Percentiles rank a stretch among this genome's conserved stretches.
phyloP scores from a whole-genome alignment of 2,888 invertebrate species.

The Leucophenga maculata region DNA sequence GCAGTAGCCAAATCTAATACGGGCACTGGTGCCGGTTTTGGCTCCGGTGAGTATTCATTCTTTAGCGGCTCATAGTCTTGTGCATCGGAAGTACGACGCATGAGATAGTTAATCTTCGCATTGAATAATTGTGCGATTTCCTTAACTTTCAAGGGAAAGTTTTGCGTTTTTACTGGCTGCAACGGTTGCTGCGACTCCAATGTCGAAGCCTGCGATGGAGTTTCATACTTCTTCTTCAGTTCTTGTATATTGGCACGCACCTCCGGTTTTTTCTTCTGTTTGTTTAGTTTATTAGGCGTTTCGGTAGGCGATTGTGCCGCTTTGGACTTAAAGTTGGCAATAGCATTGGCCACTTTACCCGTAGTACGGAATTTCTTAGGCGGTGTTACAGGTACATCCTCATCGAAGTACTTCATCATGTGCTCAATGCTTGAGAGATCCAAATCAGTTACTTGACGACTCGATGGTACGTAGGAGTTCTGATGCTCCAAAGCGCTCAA shows the following conservation, averaged over 20 bases:
- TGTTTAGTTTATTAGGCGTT: background rate
- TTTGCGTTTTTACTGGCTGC: constrained; percentile 30
- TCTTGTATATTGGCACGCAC: constrained; percentile 45
- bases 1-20: background rate
- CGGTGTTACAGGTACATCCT: constrained; percentile 58
- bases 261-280: constrained; percentile 25
- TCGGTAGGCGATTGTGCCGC: constrained; percentile 14
- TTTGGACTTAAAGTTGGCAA: constrained; percentile 53
- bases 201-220: background rate
- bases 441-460: constrained; percentile 49
- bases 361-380: constrained; percentile 32
- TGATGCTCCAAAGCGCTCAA: constrained; percentile 54
- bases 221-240: constrained; percentile 60
- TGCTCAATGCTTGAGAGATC: constrained; percentile 61
- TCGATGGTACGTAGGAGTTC: constrained; percentile 42
- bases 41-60: constrained; percentile 52
- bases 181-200: background rate
- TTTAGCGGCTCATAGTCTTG: constrained; percentile 47
- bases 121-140: constrained; percentile 68
- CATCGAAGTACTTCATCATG: constrained; percentile 65
- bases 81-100: constrained; percentile 45
- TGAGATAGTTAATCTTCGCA: constrained; percentile 59
- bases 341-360: constrained; percentile 55
- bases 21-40: constrained; percentile 28
- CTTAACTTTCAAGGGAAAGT: constrained; percentile 57